Conservation (phyloP, 2,113 vertebrate species). For the Aptenodytes patagonicus region DNA sequence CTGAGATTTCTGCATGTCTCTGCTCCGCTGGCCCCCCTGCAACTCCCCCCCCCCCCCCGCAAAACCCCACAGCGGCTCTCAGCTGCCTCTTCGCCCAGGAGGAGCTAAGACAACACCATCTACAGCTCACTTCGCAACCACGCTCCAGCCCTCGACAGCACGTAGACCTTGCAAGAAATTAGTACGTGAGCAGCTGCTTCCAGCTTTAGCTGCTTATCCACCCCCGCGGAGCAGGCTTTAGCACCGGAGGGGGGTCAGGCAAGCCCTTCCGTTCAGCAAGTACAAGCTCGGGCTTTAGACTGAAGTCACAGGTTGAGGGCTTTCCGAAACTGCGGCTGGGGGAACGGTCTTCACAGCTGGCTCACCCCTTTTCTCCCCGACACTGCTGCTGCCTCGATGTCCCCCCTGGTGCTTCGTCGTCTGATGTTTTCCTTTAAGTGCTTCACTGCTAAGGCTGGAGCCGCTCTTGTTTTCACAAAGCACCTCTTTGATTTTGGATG, state of each 20-base stretch:
- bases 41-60: background rate
- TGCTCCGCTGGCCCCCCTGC: background rate
- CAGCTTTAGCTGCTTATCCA: background rate
- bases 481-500: background rate
- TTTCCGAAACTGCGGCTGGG: background rate
- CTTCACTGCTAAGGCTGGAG: background rate
- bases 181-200: background rate
- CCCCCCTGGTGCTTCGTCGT: background rate
- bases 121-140: background rate
- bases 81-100: background rate
- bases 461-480: background rate
- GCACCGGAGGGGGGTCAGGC: no score
- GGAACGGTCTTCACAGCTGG: no score
- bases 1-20: background rate
- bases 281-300: background rate
- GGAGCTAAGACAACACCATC: background rate
- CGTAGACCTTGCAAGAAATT: background rate
- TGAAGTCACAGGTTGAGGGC: background rate
- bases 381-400: accelerated
- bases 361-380: background rate
- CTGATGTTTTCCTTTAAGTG: background rate
- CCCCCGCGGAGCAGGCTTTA: background rate
- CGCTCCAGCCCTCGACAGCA: background rate
- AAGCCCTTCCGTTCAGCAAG: background rate
- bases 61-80: background rate